Percentiles rank a stretch among this genome's conserved stretches.
These are phyloP conservation scores for Eupristina koningsbergeri DNA, from an alignment of 1,140 invertebrate species.

Conservation along the genomic window DNA sequence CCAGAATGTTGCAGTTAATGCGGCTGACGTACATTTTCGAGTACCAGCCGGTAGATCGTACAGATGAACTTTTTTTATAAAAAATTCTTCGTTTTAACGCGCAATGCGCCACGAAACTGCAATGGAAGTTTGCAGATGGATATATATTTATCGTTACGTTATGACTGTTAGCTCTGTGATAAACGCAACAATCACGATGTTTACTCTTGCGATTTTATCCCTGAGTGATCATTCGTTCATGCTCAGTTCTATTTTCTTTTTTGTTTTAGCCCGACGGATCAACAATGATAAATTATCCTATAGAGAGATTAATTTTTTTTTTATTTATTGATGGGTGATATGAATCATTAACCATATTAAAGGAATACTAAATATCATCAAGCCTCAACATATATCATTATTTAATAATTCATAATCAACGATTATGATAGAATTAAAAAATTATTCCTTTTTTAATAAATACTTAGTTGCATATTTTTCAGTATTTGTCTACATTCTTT, in stretches of 20 bases:
- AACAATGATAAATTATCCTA: slow-evolving; percentile 9
- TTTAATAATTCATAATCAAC: neutral
- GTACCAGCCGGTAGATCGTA: neutral
- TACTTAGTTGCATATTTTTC: too few relatives aligned
- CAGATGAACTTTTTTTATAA: slow-evolving; percentile 2
- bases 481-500: too few relatives aligned
- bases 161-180: slow-evolving; percentile 30
- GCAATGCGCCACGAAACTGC: neutral
- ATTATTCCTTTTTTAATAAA: too few relatives aligned
- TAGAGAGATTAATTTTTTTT: neutral
- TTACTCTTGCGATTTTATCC: slow-evolving; percentile 23
- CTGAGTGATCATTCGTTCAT: neutral
- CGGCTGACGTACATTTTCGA: slow-evolving; percentile 23
- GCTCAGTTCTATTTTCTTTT: neutral
- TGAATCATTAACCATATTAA: neutral
- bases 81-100: slow-evolving; percentile 28
- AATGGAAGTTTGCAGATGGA: neutral
- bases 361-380: neutral
- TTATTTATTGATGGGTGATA: neutral
- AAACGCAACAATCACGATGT: slow-evolving; percentile 38
- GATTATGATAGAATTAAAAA: neutral
- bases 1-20: slow-evolving; percentile 46
- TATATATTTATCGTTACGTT: slow-evolving; percentile 37
- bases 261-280: neutral
- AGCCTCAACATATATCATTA: neutral